Evolutionary conservation across 2,888 invertebrate genomes (phyloP).

Genomic region (Onchidella celtica): DNA sequence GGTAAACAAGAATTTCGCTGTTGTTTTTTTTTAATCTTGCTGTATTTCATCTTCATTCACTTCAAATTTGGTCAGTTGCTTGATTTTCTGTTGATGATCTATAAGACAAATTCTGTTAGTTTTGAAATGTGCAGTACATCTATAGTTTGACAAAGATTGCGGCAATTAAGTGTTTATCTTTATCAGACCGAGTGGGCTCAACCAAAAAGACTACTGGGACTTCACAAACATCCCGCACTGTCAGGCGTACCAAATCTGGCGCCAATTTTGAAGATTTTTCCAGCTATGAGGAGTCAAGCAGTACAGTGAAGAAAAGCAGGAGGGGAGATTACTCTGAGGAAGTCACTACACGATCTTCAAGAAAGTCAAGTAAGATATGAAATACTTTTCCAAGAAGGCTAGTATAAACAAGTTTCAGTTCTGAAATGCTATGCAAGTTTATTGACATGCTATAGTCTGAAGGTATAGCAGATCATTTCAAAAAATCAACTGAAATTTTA

Average conservation of each 20-base stretch:
- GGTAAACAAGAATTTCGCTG: too few relatives aligned
- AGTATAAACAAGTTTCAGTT: background rate
- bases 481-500: too few relatives aligned
- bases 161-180: too few relatives aligned
- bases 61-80: too few relatives aligned
- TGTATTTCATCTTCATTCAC: too few relatives aligned
- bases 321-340: slow-evolving; percentile 45
- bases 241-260: slow-evolving; percentile 59
- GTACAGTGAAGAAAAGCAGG: slow-evolving; percentile 30
- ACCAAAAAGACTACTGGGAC: slow-evolving; percentile 32
- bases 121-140: too few relatives aligned
- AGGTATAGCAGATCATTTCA: background rate
- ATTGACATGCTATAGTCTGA: background rate
- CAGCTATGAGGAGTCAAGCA: slow-evolving; percentile 50
- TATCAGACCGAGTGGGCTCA: slow-evolving; percentile 64
- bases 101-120: too few relatives aligned
- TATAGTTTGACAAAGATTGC: too few relatives aligned
- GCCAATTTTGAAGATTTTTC: slow-evolving; percentile 55
- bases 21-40: too few relatives aligned
- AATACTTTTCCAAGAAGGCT: background rate
- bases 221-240: slow-evolving; percentile 55
- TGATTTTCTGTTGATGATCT: too few relatives aligned
- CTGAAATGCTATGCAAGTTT: background rate
- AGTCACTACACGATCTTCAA: slow-evolving; percentile 45
- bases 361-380: slow-evolving; percentile 53